Evolutionary conservation across 2,797 vertebrate species (phyloP).

Genomic region (Emydoidea blandingii): DNA sequence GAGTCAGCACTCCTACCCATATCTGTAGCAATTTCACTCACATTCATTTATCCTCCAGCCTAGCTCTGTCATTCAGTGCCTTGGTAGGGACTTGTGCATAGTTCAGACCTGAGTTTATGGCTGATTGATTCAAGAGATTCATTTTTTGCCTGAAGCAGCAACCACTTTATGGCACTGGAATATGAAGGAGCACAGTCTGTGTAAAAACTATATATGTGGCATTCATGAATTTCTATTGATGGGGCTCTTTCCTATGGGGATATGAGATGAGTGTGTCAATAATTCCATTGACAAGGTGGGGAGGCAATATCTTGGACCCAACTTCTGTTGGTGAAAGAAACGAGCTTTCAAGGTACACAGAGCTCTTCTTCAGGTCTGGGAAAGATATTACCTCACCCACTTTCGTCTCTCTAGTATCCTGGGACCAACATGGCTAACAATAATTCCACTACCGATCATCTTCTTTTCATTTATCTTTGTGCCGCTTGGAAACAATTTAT

Average conservation of each 20-base stretch:
- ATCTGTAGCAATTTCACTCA: not conserved
- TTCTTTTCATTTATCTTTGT: not conserved
- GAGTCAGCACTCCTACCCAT: not conserved
- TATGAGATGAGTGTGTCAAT: not conserved
- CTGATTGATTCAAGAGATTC: not conserved
- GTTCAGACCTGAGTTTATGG: not conserved
- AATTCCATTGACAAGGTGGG: not conserved
- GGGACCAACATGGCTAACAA: not conserved
- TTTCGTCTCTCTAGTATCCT: not conserved
- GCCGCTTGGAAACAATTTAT: not conserved
- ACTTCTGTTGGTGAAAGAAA: not conserved
- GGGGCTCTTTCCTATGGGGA: not conserved
- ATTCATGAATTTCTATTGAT: not conserved
- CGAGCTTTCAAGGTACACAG: not conserved
- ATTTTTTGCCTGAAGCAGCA: not conserved
- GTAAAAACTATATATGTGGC: not conserved
- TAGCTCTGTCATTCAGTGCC: too few relatives aligned
- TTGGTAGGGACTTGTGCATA: not conserved
- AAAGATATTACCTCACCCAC: not conserved
- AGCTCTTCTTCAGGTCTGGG: not conserved
- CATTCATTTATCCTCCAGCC: not conserved
- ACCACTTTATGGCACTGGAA: not conserved
- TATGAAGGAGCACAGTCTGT: not conserved
- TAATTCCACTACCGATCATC: not conserved
- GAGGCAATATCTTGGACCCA: not conserved